Conservation (phyloP, 2,113 vertebrate species). For the Salminus brasiliensis region DNA sequence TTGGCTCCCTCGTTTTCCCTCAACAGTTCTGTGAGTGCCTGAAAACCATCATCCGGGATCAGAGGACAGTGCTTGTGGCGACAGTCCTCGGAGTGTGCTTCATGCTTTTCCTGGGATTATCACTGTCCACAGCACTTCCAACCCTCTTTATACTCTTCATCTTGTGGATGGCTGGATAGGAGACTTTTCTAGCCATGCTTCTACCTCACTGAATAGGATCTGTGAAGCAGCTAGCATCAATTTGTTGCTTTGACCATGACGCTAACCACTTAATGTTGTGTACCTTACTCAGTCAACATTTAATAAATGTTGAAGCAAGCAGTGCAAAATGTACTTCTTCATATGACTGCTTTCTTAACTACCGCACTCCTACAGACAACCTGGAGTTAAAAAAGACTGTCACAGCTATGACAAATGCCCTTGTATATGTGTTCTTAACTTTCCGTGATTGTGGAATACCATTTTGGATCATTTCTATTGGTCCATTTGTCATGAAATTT, state of each 20-base stretch:
- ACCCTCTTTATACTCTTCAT: slow-evolving; percentile 86
- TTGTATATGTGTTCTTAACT: no score
- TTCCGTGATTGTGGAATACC: no score
- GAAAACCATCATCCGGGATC: slow-evolving; percentile 91
- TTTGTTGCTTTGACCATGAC: not conserved
- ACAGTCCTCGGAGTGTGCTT: slow-evolving; percentile 81
- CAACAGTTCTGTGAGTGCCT: slow-evolving; percentile 88
- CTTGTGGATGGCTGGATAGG: slow-evolving; percentile 92
- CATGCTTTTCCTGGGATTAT: slow-evolving; percentile 80
- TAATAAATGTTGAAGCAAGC: slow-evolving; percentile 8
- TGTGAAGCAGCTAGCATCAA: not conserved
- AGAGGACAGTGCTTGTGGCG: slow-evolving; percentile 80
- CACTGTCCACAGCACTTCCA: slow-evolving; percentile 78
- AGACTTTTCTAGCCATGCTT: not conserved
- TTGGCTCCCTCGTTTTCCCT: slow-evolving; percentile 14
- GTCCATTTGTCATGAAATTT: not conserved
- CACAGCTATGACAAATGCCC: not conserved
- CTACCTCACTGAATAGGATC: not conserved
- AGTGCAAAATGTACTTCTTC: not conserved
- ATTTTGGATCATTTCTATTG: no score
- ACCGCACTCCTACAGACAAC: not conserved
- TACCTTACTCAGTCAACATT: not conserved
- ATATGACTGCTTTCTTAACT: not conserved
- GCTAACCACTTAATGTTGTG: not conserved
- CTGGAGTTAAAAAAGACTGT: not conserved